Base-by-base conservation (phyloP, 64 coral and sea anemone genomes). In the Stylophora pistillata region DNA sequence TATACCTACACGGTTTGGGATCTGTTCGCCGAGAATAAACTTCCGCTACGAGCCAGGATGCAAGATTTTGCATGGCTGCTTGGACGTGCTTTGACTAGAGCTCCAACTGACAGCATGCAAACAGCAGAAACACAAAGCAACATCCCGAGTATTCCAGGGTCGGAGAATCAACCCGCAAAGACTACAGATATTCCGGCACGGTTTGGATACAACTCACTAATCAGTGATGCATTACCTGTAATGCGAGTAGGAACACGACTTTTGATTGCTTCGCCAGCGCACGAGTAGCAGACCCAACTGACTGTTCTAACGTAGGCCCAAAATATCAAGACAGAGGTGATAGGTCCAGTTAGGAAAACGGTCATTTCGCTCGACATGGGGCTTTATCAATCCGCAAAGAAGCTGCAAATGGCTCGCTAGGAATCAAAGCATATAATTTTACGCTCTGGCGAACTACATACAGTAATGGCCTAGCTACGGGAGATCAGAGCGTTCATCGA, bases 321-420 rank as follows among this genome's bases (percentile, higher is more conserved):
- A 74, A 13, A 29, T 9, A 91, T 91, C 70, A 84, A 25, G 18
- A 41, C 79, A 9, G 34, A 31, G 17, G 69, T 91, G 0, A 30
- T 91, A 14, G 89, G 89, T 75, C 88, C 88, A 72, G 55, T 28
- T 16, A 79, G 47, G 25, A 89, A 89, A 77, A 89, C 88, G n/a
- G 62, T 89, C 34, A 73, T 89, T 61, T 89, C 65, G 12, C 78
- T 89, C 3, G 88, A 89, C 37, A 79, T 89, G 61, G 88, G 76
- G n/a, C 62, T 89, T 25, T 73, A 81, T 65, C 88, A 89, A 65
- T 62, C 88, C 10, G 77, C 88, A 28, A 81, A 79, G 54, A 73
- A 89, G 25, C 60, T 89, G 62, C 88, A 89, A 72, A 89, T 89
- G 88, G 55, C 88, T 17, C 34, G 64, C 17, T 72, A 58, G 17